Evolutionary conservation across 2,888 invertebrate species (phyloP), one percentile per base, ranked within the genome.

Genomic region (Achlya flavicornis): DNA sequence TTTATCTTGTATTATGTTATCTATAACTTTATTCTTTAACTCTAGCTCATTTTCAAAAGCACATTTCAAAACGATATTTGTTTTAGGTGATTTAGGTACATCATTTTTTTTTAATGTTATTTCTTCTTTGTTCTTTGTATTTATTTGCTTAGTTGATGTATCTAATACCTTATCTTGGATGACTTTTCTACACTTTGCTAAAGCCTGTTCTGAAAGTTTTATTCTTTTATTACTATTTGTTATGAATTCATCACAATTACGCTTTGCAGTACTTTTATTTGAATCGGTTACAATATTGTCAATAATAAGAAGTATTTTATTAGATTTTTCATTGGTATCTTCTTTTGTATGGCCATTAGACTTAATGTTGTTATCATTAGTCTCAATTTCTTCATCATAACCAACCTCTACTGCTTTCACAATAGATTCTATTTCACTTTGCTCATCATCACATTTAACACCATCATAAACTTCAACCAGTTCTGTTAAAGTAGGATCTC

Each of bases 141-240:
- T 7, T 4, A 16, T 48, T 16, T 7, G 16, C 2, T 53, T n/a
- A 53, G 53, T 19, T 53, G 19, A 19, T 53, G 53, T 19, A 19
- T 60, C 41, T 19, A 41, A 19, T 14, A 16, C 60, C 6, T 41
- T 66, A 48, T 70, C 78, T 67, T 76, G 70, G 35, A 81, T 81
- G 33, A 88, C 65, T 48, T 72, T 73, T 71, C 79, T 80, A 35
- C 79, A 76, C 66, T 67, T 75, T 3, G 67, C 65, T 26, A 79
- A 61, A 10, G 85, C 79, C 64, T 73, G 71, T 32, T 83, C 78
- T 32, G 86, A 84, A 8, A 89, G 67, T 65, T 75, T 68, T 10
- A 92, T 82, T 32, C 70, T 76, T 76, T 88, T 89, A 26, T 87
- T 86, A 70, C 83, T 86, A 5, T 89, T 90, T 46, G 88, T 86